Percentiles rank a stretch among this genome's conserved stretches.
These are phyloP conservation scores for Odontesthes bonariensis DNA, from an alignment of 2,113 vertebrate genomes.

Conservation along the genomic window DNA sequence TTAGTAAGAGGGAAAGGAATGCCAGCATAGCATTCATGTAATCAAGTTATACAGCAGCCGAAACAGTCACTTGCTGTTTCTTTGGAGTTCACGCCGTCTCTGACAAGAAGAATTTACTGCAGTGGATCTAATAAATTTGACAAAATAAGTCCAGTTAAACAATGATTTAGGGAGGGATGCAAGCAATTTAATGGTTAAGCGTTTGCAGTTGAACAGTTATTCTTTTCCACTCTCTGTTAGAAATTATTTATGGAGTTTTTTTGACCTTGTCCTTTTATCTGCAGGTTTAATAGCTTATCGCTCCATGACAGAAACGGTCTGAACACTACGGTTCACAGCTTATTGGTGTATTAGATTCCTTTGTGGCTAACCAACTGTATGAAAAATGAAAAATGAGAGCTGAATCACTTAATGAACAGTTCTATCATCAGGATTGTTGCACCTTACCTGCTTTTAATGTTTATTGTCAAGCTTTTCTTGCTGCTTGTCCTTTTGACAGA, in stretches of 20 bases:
- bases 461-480: constrained; percentile 4
- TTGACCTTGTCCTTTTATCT: constrained; percentile 47
- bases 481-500: not conserved
- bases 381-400: constrained; percentile 3
- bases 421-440: not conserved
- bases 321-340: constrained; percentile 15
- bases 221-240: constrained; percentile 1
- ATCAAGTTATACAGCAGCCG: not conserved
- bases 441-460: not conserved
- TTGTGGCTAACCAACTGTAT: constrained; percentile 31
- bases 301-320: constrained; percentile 9
- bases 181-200: constrained; percentile 11
- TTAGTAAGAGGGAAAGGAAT: not conserved
- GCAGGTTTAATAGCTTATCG: constrained; percentile 32
- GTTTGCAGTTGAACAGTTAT: not conserved
- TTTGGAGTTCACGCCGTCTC: not conserved
- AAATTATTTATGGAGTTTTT: constrained; percentile 20
- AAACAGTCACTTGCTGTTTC: not conserved
- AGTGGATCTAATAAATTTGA: not conserved
- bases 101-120: not conserved
- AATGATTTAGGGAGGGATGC: not conserved
- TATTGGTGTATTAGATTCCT: constrained; percentile 39
- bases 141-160: constrained; percentile 26
- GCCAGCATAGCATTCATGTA: not conserved
- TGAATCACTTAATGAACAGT: constrained; percentile 9